Conservation (phyloP, 2,797 vertebrate species). For the Enteromius treurensis region DNA sequence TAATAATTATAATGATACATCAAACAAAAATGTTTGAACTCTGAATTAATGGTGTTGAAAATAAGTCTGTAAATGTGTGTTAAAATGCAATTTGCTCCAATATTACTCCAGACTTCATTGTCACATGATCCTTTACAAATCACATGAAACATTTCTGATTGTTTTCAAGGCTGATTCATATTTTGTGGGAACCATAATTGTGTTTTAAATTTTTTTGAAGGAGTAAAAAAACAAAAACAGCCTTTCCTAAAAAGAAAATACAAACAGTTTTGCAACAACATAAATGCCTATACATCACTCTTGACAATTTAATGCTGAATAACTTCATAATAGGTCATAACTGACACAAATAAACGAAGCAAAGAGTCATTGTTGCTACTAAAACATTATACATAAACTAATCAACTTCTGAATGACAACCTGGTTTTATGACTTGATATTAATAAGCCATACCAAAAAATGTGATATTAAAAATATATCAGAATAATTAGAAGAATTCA, state of each 20-base stretch:
- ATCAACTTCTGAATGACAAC: not conserved
- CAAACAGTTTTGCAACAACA: too few relatives aligned
- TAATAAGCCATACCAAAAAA: too few relatives aligned
- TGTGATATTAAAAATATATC: not conserved
- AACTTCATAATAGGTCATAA: not conserved
- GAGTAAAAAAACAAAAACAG: too few relatives aligned
- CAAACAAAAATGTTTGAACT: too few relatives aligned
- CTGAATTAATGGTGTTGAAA: not conserved
- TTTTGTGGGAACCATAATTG: not conserved
- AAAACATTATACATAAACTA: not conserved
- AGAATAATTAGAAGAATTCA: not conserved
- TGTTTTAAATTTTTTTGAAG: too few relatives aligned
- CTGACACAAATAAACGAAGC: not conserved
- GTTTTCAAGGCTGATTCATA: not conserved
- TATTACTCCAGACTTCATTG: not conserved
- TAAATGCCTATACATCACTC: too few relatives aligned
- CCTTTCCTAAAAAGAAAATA: too few relatives aligned
- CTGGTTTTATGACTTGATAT: not conserved
- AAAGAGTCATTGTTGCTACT: not conserved
- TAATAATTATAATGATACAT: too few relatives aligned
- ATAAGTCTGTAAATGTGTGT: too few relatives aligned
- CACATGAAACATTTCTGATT: not conserved
- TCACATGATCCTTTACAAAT: not conserved
- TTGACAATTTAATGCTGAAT: too few relatives aligned
- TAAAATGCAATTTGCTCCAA: not conserved